phyloP scores from a whole-genome alignment of 2,797 vertebrate species.

The Knipowitschia caucasica region DNA sequence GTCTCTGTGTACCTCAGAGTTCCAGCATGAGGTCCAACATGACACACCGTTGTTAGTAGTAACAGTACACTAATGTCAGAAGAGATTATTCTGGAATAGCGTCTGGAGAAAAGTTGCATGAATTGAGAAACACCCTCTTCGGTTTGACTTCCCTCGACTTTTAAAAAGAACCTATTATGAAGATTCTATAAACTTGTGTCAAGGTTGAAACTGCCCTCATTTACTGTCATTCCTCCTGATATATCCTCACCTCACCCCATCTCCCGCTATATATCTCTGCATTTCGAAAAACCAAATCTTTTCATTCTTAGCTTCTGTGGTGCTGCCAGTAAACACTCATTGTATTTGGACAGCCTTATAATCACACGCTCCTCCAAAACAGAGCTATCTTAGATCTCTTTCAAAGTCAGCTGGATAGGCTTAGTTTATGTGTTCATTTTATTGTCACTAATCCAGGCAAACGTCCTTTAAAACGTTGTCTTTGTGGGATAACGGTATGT shows the following conservation, averaged over 20 bases:
- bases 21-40: no score
- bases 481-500: background rate
- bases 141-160: background rate
- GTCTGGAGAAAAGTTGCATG: background rate
- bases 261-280: background rate
- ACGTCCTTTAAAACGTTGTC: no score
- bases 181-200: background rate
- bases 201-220: background rate
- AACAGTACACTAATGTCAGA: no score
- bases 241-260: background rate
- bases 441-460: background rate
- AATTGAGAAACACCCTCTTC: background rate
- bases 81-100: no score
- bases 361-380: background rate
- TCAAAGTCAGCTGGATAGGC: conserved; percentile 1
- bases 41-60: no score
- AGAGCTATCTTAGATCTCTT: background rate
- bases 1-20: no score
- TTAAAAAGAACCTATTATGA: background rate
- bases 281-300: background rate
- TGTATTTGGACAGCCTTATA: conserved; percentile 3
- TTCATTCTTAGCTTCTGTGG: background rate
- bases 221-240: background rate
- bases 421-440: background rate
- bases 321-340: conserved; percentile 3